phyloP scores from a whole-genome alignment of 1,140 invertebrate genomes.

The Triops longicaudatus region DNA sequence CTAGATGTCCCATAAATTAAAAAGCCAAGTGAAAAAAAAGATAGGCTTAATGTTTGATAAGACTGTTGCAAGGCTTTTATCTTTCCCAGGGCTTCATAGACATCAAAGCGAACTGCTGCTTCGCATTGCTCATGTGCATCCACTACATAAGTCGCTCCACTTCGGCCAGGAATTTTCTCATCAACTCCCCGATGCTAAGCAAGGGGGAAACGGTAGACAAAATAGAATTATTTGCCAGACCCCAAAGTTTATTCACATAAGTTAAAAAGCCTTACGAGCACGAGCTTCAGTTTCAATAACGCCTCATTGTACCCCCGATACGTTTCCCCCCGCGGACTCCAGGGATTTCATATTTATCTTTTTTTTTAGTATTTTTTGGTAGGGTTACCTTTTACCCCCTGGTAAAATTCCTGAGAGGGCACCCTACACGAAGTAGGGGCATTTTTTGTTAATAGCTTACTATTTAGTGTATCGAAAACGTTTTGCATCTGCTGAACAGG shows the following conservation, averaged over 20 bases:
- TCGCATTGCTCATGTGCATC: background rate
- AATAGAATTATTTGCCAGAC: background rate
- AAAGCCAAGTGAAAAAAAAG: background rate
- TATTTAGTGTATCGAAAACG: background rate
- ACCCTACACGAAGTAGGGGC: background rate
- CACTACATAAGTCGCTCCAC: background rate
- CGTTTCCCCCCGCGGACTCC: background rate
- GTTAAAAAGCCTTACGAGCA: background rate
- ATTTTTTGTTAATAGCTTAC: background rate
- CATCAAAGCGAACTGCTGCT: background rate
- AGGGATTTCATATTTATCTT: background rate
- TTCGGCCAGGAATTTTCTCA: background rate
- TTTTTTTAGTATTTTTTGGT: background rate
- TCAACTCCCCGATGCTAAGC: background rate
- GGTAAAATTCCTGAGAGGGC: background rate
- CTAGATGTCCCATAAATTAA: constrained; percentile 10
- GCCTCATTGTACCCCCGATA: background rate
- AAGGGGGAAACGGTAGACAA: background rate
- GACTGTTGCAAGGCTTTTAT: background rate
- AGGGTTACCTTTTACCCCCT: background rate
- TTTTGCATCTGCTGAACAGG: constrained; percentile 10
- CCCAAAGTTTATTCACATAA: background rate
- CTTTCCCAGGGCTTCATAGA: background rate
- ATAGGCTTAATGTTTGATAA: background rate
- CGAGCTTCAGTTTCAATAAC: background rate